Evolutionary conservation across 2,888 invertebrate species (phyloP).

Genomic region (Brachypterus glaber): DNA sequence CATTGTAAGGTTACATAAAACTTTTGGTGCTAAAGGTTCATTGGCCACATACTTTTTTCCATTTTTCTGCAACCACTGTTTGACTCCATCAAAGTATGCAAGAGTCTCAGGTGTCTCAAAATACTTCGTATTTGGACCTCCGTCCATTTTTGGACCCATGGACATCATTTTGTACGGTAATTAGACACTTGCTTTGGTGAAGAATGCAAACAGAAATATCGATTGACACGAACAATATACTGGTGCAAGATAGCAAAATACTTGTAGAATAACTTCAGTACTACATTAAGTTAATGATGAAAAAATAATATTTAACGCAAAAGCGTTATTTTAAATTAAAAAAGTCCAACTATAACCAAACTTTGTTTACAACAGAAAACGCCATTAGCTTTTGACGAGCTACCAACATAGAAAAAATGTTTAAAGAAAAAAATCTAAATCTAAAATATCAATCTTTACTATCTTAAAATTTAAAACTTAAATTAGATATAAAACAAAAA

Average conservation of each 20-base stretch:
- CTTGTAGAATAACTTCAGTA: background rate
- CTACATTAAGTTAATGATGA: background rate
- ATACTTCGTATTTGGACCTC: constrained; percentile 87
- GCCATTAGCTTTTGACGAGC: too few species aligned
- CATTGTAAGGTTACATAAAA: constrained; percentile 70
- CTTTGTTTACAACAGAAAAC: constrained; percentile 4
- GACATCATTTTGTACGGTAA: constrained; percentile 51
- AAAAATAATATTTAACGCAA: background rate
- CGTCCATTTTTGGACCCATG: constrained; percentile 84
- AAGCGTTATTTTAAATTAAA: background rate
- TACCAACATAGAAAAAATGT: too few species aligned
- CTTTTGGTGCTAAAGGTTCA: constrained; percentile 91
- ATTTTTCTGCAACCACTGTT: constrained; percentile 92
- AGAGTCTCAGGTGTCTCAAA: constrained; percentile 89
- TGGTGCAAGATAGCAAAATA: background rate
- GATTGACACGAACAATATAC: too few species aligned
- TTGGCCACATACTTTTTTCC: constrained; percentile 93
- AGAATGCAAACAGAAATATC: too few species aligned
- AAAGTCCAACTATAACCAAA: constrained; percentile 21
- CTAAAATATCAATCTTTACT: too few species aligned
- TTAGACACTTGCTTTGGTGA: background rate
- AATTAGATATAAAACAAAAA: too few species aligned
- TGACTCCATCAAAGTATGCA: constrained; percentile 79
- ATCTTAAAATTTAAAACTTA: too few species aligned
- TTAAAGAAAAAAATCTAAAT: too few species aligned